Evolutionary conservation across 2,113 vertebrate genomes (phyloP), one percentile per base, ranked within the genome.

Genomic region (Sphyrna mokarran): DNA sequence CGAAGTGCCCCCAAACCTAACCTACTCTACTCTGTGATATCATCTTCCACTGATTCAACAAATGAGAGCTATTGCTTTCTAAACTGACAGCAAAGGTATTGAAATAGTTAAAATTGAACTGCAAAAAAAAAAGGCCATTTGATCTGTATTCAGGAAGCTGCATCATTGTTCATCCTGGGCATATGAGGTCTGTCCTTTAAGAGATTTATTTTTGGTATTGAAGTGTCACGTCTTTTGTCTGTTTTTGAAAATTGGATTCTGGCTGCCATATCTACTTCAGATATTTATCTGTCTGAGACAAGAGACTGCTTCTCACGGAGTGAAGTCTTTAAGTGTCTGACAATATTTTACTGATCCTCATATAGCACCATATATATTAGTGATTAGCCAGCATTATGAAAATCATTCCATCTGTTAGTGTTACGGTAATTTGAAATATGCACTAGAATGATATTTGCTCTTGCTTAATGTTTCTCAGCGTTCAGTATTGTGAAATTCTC

Each of bases 141-240:
- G 94, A 95, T 95, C 40, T 76, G 94, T 95, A 95, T 95, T 95
- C 68, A 95, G 43, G 94, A 95, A 95, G 43, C 43, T 22, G 23
- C 40, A 54, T 95, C 94, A 95, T 95, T 40, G 43, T 95, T 95
- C 68, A 95, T 72, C 37, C 94, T 72, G 68, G 37, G 94, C 94
- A 72, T 70, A 76, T 23, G 40, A 54, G 94, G 69, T 48, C 68
- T 95, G 94, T 72, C 94, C 94, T 70, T 72, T 95, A 72, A 95
- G 69, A 95, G 94, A 95, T 95, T 95, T 95, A 54, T 95, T 72
- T 72, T 95, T 95, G 69, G 69, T 72, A 70, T 72, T 70, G 94
- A 95, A 95, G 94, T 72, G 94, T 95, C 94, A 95, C 94, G 69
- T 95, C 94, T 48, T 95, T 95, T 70, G 69, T 95, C 94, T 95